Evolutionary conservation across 2,113 vertebrate genomes (phyloP).

Genomic region (Electrona antarctica): DNA sequence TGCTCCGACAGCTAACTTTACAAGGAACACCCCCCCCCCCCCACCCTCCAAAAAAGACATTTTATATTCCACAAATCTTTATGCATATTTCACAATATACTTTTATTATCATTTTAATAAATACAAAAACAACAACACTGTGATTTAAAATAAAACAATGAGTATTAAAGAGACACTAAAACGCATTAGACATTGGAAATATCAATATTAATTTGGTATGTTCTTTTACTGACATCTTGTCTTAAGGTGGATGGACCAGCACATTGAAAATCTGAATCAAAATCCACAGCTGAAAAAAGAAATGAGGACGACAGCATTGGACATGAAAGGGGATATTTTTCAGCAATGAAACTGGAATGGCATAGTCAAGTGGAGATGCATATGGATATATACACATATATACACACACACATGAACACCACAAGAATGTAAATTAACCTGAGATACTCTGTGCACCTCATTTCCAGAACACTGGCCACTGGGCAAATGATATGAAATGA

Average conservation of each 20-base stretch:
- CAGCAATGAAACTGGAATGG: slow-evolving; percentile 73
- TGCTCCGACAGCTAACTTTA: slow-evolving; percentile 66
- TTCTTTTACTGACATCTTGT: slow-evolving; percentile 82
- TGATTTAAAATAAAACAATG: slow-evolving; percentile 80
- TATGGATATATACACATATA: slow-evolving; percentile 81
- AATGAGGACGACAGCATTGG: slow-evolving; percentile 50
- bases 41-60: slow-evolving; percentile 37
- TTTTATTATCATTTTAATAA: slow-evolving; percentile 86
- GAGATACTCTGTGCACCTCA: slow-evolving; percentile 86
- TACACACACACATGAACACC: slow-evolving; percentile 76
- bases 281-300: slow-evolving; percentile 66
- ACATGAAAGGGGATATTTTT: slow-evolving; percentile 59
- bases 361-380: slow-evolving; percentile 73
- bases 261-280: slow-evolving; percentile 63
- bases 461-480: slow-evolving; percentile 80
- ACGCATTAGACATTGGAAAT: slow-evolving; percentile 79
- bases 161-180: slow-evolving; percentile 82
- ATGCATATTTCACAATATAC: slow-evolving; percentile 88
- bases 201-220: slow-evolving; percentile 83
- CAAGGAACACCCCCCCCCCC: slow-evolving; percentile 44
- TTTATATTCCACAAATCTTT: slow-evolving; percentile 78
- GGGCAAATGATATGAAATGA: slow-evolving; percentile 65
- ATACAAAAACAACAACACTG: slow-evolving; percentile 84
- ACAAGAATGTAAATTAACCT: slow-evolving; percentile 83
- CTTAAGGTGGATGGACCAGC: slow-evolving; percentile 75